Percentiles rank a stretch among this genome's conserved stretches.
These are phyloP conservation scores for Oryctolagus cuniculus DNA, from an alignment of 2,113 vertebrate genomes.

Conservation along the genomic window DNA sequence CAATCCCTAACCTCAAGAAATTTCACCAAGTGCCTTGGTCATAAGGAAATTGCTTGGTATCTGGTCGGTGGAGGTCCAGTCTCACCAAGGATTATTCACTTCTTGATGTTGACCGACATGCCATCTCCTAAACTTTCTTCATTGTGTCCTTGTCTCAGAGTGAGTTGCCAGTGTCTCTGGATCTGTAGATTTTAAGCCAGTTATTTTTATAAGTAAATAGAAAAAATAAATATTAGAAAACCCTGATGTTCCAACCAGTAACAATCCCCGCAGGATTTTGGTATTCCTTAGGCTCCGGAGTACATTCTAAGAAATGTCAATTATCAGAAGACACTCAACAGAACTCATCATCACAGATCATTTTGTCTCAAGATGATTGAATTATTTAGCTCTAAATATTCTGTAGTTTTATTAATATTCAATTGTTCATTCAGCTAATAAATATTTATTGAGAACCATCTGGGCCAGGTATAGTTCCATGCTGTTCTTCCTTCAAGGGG, in stretches of 20 bases:
- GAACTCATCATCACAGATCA: not conserved
- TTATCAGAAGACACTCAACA: not conserved
- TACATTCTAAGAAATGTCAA: not conserved
- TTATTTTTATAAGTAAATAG: not conserved
- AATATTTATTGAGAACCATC: not conserved
- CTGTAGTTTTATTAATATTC: not conserved
- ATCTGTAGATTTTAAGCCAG: not conserved
- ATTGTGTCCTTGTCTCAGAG: not conserved
- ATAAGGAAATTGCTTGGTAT: not conserved
- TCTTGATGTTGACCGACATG: not conserved
- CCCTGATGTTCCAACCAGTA: not conserved
- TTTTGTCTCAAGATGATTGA: not conserved
- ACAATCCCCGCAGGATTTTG: not conserved
- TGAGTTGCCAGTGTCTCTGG: not conserved
- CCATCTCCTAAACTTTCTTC: not conserved
- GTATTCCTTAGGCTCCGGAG: not conserved
- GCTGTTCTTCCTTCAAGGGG: not conserved
- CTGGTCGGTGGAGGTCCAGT: not conserved
- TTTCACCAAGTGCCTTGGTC: not conserved
- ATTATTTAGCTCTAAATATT: not conserved
- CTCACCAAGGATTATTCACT: not conserved
- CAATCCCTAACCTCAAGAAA: not conserved
- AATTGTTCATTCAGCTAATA: not conserved
- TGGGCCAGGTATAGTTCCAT: not conserved
- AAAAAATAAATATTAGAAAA: not conserved